These are phyloP conservation scores for Malurus alboscapulatus DNA, from an alignment of 2,113 vertebrate genomes.

Conservation along the genomic window DNA sequence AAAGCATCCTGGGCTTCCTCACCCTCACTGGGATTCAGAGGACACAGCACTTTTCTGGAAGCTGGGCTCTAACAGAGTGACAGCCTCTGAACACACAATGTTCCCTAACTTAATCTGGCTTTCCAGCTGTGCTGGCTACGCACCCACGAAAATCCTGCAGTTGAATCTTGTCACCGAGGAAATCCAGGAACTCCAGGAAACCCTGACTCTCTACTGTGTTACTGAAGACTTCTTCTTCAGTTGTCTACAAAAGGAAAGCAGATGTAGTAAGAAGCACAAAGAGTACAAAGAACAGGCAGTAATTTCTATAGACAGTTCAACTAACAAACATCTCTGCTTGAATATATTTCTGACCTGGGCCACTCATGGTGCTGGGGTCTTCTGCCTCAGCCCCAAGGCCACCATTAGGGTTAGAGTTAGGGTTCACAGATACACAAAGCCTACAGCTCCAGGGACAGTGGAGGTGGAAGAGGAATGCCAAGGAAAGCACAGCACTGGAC, in stretches of 20 bases:
- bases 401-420: background rate
- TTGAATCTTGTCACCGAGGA: constrained; percentile 84
- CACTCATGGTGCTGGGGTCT: background rate
- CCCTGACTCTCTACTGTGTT: constrained; percentile 86
- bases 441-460: background rate
- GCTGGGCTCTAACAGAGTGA: background rate
- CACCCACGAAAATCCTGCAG: constrained; percentile 87
- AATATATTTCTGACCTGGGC: background rate
- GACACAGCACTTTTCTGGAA: background rate
- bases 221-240: constrained; percentile 86
- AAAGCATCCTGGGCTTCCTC: background rate
- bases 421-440: background rate
- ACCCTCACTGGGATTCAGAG: background rate
- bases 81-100: fast-evolving
- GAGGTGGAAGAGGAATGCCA: too few relatives aligned
- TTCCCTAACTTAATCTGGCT: background rate
- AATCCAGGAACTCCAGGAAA: constrained; percentile 84
- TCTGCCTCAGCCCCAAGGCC: background rate
- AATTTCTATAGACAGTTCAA: background rate
- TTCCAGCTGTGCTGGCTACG: background rate
- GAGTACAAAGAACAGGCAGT: background rate
- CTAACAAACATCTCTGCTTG: background rate
- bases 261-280: background rate
- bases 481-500: background rate
- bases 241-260: constrained; percentile 71